Conservation (phyloP, 92 coral and sea anemone species). For the Actinostola sp. region DNA sequence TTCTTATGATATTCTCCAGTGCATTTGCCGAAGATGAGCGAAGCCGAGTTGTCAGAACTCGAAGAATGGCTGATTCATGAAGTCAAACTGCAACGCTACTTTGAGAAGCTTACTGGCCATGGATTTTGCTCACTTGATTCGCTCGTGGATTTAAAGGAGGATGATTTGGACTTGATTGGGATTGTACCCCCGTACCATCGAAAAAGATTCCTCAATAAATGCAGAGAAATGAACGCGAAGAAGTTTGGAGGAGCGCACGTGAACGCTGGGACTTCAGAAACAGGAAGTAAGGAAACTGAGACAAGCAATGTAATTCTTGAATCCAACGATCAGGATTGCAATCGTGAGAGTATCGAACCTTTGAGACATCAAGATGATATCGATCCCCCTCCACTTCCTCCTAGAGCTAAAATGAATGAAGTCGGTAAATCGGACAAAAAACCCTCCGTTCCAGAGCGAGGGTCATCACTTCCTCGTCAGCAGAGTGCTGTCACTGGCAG, state of each 20-base stretch:
- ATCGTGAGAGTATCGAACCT: slow-evolving; percentile 1
- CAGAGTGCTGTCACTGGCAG: not conserved
- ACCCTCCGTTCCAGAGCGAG: slow-evolving; percentile 47
- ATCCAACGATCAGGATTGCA: not conserved
- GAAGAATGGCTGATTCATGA: slow-evolving; percentile 89
- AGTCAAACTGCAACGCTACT: slow-evolving; percentile 87
- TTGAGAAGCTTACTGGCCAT: slow-evolving; percentile 75
- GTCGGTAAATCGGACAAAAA: slow-evolving; percentile 16
- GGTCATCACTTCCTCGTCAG: slow-evolving; percentile 43
- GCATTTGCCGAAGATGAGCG: slow-evolving; percentile 18
- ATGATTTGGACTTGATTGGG: slow-evolving; percentile 71
- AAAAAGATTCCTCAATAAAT: slow-evolving; percentile 70
- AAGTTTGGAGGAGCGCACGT: slow-evolving; percentile 28
- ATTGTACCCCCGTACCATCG: slow-evolving; percentile 86
- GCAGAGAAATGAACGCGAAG: slow-evolving; percentile 60
- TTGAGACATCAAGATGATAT: not conserved
- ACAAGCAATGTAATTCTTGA: slow-evolving; percentile 9
- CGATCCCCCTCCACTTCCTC: slow-evolving; percentile 52
- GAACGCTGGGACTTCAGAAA: slow-evolving; percentile 7
- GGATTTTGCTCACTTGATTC: slow-evolving; percentile 73
- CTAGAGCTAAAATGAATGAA: slow-evolving; percentile 21
- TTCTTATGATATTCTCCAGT: slow-evolving; percentile 12
- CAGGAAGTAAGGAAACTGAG: slow-evolving; percentile 17
- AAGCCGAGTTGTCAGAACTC: slow-evolving; percentile 53
- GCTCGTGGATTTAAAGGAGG: slow-evolving; percentile 64